These are phyloP conservation scores for Cecidostiba fungosa DNA, from an alignment of 2,888 invertebrate genomes.

Conservation along the genomic window DNA sequence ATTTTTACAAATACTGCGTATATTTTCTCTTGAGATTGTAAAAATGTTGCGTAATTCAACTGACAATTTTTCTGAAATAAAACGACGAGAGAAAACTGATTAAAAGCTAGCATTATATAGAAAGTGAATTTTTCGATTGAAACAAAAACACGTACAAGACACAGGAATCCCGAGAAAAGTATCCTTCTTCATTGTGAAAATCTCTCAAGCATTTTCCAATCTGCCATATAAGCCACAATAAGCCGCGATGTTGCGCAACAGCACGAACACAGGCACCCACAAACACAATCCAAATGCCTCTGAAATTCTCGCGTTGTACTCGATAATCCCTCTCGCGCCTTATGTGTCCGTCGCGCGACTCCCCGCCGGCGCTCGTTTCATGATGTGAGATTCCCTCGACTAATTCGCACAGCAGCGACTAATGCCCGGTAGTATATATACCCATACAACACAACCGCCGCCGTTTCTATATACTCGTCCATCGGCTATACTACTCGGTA, in stretches of 20 bases:
- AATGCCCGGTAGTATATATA: not conserved
- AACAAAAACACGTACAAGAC: not conserved
- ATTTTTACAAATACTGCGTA: not conserved
- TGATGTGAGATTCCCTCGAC: not conserved
- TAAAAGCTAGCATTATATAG: not conserved
- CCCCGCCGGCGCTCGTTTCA: not conserved
- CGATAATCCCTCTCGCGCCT: not conserved
- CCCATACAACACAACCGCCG: not conserved
- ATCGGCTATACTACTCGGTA: not conserved
- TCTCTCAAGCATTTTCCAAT: not conserved
- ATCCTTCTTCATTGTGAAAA: conserved; percentile 6
- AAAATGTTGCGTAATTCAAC: not conserved
- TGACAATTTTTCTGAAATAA: not conserved
- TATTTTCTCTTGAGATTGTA: not conserved
- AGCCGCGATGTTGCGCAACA: not conserved
- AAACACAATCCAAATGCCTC: not conserved
- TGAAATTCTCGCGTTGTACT: not conserved
- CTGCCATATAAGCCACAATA: not conserved
- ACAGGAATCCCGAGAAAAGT: not conserved
- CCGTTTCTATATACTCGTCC: not conserved
- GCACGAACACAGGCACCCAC: not conserved
- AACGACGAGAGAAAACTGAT: not conserved
- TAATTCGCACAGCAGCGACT: not conserved
- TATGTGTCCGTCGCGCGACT: not conserved
- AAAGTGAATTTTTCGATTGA: not conserved